phyloP scores from a whole-genome alignment of 2,113 vertebrate species.

The Notothenia rossii region DNA sequence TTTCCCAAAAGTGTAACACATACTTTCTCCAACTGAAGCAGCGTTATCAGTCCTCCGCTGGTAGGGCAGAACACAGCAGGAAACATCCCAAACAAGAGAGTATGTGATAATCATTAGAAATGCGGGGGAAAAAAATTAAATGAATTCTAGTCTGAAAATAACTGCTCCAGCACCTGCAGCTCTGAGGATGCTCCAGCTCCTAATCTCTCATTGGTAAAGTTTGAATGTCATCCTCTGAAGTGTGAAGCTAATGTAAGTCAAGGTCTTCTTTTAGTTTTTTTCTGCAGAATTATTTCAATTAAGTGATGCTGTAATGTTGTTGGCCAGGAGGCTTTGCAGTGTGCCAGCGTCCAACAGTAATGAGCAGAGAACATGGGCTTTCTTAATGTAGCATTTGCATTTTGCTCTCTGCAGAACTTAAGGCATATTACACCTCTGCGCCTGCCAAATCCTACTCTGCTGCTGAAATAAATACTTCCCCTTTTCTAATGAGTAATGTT shows the following conservation, averaged over 20 bases:
- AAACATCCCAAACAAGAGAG: not conserved
- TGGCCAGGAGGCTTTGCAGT: conserved; percentile 25
- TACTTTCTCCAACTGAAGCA: not conserved
- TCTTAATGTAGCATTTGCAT: conserved; percentile 51
- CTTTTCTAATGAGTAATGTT: conserved; percentile 16
- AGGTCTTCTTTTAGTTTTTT: conserved; percentile 29
- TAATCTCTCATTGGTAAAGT: not conserved
- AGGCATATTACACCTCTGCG: conserved; percentile 23
- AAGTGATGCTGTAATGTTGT: conserved; percentile 14
- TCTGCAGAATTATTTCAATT: conserved; percentile 32
- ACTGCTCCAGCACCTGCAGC: not conserved
- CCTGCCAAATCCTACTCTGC: conserved; percentile 36
- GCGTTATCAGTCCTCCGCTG: not conserved
- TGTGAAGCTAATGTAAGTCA: conserved; percentile 20
- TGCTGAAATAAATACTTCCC: conserved; percentile 32
- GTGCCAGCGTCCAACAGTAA: conserved; percentile 28
- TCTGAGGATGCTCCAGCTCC: not conserved
- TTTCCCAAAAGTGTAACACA: not conserved
- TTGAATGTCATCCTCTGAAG: conserved; percentile 24
- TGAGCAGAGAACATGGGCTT: conserved; percentile 33
- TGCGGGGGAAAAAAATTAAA: not conserved
- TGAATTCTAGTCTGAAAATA: not conserved
- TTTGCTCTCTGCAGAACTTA: conserved; percentile 54
- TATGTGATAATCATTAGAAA: conserved; percentile 15
- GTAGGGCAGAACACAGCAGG: conserved; percentile 6